These are phyloP conservation scores for Gila orcuttii DNA, from an alignment of 2,113 vertebrate genomes.

Conservation along the genomic window DNA sequence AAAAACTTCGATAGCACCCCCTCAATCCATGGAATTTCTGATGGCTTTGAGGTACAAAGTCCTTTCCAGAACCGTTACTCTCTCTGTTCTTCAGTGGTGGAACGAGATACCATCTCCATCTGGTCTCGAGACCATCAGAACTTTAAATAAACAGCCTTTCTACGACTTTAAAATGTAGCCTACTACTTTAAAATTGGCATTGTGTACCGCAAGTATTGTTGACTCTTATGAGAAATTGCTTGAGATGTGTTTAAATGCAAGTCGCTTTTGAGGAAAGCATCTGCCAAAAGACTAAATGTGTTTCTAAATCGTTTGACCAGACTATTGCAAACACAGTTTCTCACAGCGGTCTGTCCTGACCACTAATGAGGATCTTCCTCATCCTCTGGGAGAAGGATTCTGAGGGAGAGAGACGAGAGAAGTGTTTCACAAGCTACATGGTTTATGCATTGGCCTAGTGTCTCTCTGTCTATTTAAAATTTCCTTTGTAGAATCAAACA, in stretches of 20 bases:
- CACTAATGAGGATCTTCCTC: slow-evolving; percentile 14
- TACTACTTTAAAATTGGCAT: not conserved
- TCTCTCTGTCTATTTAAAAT: not conserved
- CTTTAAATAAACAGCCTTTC: not conserved
- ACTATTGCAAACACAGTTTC: not conserved
- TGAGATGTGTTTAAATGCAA: not conserved
- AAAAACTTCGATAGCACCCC: too few relatives aligned
- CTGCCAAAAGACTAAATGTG: not conserved
- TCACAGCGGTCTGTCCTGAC: not conserved
- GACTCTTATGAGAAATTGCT: not conserved
- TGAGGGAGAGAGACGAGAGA: not conserved
- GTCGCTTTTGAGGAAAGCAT: not conserved
- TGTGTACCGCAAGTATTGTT: not conserved
- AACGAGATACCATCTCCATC: not conserved
- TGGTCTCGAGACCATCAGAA: not conserved
- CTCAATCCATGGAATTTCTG: not conserved
- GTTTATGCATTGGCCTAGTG: not conserved
- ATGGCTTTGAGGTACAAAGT: not conserved
- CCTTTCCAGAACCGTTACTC: not conserved
- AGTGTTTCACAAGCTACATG: not conserved
- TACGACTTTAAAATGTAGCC: too few relatives aligned
- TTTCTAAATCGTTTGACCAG: slow-evolving; percentile 8
- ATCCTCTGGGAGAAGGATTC: not conserved
- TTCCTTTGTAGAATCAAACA: not conserved
- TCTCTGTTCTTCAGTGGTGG: not conserved